Evolutionary conservation across 1,140 invertebrate species (phyloP).

Genomic region (Andricus grossulariae): DNA sequence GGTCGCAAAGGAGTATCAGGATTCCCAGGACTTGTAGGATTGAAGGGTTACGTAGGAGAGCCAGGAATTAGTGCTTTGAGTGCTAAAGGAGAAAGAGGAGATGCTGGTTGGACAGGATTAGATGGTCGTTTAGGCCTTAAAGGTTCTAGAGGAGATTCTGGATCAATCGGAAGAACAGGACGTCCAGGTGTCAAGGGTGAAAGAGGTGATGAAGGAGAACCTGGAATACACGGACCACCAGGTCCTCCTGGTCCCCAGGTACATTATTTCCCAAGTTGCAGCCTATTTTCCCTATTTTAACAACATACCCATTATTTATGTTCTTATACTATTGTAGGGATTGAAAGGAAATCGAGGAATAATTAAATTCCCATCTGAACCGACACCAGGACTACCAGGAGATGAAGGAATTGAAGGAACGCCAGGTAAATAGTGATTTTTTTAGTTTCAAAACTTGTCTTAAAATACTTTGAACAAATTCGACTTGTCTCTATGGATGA

Average conservation of each 20-base stretch:
- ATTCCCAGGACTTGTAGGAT: slow-evolving; percentile 74
- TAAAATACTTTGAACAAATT: no score
- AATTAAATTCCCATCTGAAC: slow-evolving; percentile 59
- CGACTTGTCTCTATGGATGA: no score
- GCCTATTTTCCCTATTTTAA: slow-evolving; percentile 30
- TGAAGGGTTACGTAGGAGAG: slow-evolving; percentile 72
- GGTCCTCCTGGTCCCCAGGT: slow-evolving; percentile 72
- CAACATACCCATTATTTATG: slow-evolving; percentile 2
- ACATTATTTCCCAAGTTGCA: slow-evolving; percentile 33
- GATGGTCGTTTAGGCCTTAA: slow-evolving; percentile 70
- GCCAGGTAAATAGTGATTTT: slow-evolving; percentile 52
- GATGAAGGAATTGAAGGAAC: slow-evolving; percentile 68
- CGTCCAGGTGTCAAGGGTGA: slow-evolving; percentile 72
- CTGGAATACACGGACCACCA: slow-evolving; percentile 73
- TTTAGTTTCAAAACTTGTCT: background rate
- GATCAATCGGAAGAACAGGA: slow-evolving; percentile 58
- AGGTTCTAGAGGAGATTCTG: slow-evolving; percentile 66
- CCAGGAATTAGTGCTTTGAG: slow-evolving; percentile 59
- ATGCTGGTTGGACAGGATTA: slow-evolving; percentile 65
- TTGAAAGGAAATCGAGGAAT: slow-evolving; percentile 77
- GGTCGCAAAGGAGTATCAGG: slow-evolving; percentile 75
- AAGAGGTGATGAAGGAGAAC: slow-evolving; percentile 73
- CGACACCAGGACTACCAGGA: slow-evolving; percentile 71
- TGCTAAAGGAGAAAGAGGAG: slow-evolving; percentile 76
- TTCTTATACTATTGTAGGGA: slow-evolving; percentile 66